Evolutionary conservation across 1,140 invertebrate genomes (phyloP).

Genomic region (Drosophila biarmipes): DNA sequence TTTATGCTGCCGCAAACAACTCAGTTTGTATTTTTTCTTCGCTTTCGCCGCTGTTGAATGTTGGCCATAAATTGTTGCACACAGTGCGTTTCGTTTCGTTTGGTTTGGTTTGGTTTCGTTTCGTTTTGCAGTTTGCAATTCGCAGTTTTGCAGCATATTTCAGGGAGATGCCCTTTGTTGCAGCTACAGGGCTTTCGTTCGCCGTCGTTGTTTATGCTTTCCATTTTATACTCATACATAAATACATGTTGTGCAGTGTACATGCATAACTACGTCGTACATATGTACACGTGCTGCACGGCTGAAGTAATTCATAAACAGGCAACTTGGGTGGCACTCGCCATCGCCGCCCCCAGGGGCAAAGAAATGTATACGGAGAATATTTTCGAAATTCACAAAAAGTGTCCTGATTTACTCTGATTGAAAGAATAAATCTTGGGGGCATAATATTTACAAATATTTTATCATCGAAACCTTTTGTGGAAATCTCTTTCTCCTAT

Average conservation of each 20-base stretch:
- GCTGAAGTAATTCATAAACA: conserved; percentile 77
- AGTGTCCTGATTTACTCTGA: conserved; percentile 2
- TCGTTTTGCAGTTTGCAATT: conserved; percentile 46
- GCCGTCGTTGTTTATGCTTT: conserved; percentile 72
- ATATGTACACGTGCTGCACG: conserved; percentile 36
- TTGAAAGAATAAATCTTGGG: background rate
- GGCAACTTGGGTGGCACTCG: conserved; percentile 67
- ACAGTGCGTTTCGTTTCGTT: conserved; percentile 74
- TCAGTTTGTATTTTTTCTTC: conserved; percentile 56
- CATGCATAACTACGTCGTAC: conserved; percentile 23
- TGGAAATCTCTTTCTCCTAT: background rate
- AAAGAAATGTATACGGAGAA: conserved; percentile 10
- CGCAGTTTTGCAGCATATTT: conserved; percentile 75
- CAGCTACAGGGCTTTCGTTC: conserved; percentile 45
- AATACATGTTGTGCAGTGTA: conserved; percentile 69
- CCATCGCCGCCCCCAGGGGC: conserved; percentile 13
- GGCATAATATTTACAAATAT: background rate
- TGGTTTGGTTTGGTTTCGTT: conserved; percentile 56
- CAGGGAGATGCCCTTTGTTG: conserved; percentile 74
- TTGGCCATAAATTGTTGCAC: conserved; percentile 80
- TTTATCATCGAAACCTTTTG: background rate
- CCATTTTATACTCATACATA: conserved; percentile 77
- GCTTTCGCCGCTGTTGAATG: conserved; percentile 59
- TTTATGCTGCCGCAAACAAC: conserved; percentile 81
- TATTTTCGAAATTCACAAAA: background rate